Evolutionary conservation across 2,113 vertebrate genomes (phyloP).

Genomic region (Loxodonta africana): DNA sequence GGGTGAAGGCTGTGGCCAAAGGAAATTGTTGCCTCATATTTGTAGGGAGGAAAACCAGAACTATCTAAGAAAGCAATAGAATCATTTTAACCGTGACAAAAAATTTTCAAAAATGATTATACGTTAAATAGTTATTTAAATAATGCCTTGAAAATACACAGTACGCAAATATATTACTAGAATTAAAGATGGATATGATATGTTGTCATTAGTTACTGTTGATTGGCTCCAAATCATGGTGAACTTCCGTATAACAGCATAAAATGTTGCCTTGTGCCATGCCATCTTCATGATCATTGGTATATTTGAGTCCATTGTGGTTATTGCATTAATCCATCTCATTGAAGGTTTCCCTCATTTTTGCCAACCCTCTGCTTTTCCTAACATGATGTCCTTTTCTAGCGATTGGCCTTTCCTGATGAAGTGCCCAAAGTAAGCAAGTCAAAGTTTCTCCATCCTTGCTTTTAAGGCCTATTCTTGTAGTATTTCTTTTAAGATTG

Average conservation of each 20-base stretch:
- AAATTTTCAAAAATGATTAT: neutral
- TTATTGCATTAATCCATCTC: neutral
- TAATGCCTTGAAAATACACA: neutral
- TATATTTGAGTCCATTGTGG: neutral
- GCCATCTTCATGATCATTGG: neutral
- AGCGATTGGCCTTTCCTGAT: neutral
- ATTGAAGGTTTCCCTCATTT: neutral
- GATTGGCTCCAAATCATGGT: too few relatives aligned
- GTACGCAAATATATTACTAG: neutral
- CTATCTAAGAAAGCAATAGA: neutral
- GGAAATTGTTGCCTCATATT: neutral
- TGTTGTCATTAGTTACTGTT: neutral
- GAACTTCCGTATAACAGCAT: neutral
- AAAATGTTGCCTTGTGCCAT: neutral
- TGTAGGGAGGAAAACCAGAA: neutral
- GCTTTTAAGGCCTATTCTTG: neutral
- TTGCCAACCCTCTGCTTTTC: neutral
- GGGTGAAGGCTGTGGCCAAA: neutral
- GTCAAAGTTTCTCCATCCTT: neutral
- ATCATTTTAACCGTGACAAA: neutral
- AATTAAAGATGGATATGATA: neutral
- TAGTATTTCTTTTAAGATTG: neutral
- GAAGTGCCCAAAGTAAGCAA: neutral
- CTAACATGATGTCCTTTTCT: neutral
- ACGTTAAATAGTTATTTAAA: constrained; percentile 2